Base-by-base conservation (phyloP, 2,113 vertebrate genomes). In the Halcyon malimbica region DNA sequence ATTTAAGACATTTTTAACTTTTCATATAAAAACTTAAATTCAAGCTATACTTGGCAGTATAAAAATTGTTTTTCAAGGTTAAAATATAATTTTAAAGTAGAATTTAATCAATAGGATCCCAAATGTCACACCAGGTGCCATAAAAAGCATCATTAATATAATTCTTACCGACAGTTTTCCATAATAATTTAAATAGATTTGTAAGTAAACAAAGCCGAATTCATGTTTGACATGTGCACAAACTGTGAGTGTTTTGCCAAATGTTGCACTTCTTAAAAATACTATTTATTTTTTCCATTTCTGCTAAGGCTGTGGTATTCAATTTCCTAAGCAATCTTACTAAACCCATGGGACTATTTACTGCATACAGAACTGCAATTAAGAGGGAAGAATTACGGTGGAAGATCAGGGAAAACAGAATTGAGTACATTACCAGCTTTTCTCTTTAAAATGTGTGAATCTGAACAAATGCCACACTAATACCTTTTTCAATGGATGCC, bases 201-300 rank as follows among this genome's bases (percentile, higher is more conserved):
- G 10, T 51, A 90, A 82, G 24, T 37, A 68, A 89, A 88, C 39
- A 77, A 88, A 76, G 1, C 8, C 28, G n/a, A 84, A 87, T 46
- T 81, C 39, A 65, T n/a, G 28, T 75, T 65, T 57, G 50, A 93
- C 67, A 69, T 18, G 23, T 5, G 21, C 51, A 91, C 37, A 84
- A 68, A 87, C 16, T 44, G 51, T 2, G 6, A 83, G 46, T 2
- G 0, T 63, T 92, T 78, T 31, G 11, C 50, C 71, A 88, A 94
- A 90, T 39, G 35, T 23, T 51, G n/a, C 48, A 35, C 25, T 74
- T 75, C 57, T 60, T 90, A 88, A 65, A 63, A 80, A 57, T 48
- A 35, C 33, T 78, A 53, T 26, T 94, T 17, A 56, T 81, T 94
- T 93, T 87, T 92, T 46, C 76, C 68, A 62, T 71, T 93, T 93